These are phyloP conservation scores for Tubulanus polymorphus DNA, from an alignment of 2,888 invertebrate genomes.

Conservation along the genomic window DNA sequence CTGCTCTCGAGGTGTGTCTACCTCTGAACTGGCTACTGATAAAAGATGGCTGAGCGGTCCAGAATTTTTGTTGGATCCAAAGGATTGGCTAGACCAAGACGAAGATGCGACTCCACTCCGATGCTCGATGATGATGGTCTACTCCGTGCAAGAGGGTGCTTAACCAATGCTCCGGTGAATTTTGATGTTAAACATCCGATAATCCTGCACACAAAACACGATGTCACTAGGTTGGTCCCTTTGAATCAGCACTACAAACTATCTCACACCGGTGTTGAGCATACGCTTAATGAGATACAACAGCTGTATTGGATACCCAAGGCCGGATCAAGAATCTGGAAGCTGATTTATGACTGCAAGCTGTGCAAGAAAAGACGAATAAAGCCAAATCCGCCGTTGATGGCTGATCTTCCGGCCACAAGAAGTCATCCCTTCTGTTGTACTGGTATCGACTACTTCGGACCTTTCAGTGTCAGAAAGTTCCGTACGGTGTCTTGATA, in stretches of 20 bases:
- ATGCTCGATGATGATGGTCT: not conserved
- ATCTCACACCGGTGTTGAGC: not conserved
- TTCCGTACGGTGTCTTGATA: constrained; percentile 4
- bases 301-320: constrained; percentile 1
- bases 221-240: constrained; percentile 2
- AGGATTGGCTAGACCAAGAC: not conserved
- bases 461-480: constrained; percentile 3
- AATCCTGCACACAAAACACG: constrained; percentile 4
- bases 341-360: not conserved
- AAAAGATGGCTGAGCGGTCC: not conserved
- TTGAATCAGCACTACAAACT: not conserved
- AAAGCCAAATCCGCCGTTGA: not conserved
- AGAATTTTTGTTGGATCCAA: not conserved
- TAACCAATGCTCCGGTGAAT: not conserved
- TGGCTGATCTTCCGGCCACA: constrained; percentile 4
- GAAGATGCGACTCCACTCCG: too few species aligned
- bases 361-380: not conserved
- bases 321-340: not conserved
- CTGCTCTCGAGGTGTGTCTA: not conserved
- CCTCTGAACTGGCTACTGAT: not conserved
- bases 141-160: not conserved
- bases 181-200: constrained; percentile 6
- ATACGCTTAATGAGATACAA: not conserved
- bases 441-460: constrained; percentile 8
- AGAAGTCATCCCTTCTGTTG: constrained; percentile 1